Percentiles rank a stretch among this genome's conserved stretches.
These are phyloP conservation scores for Brotula barbata DNA, from an alignment of 2,797 vertebrate species.

Conservation along the genomic window DNA sequence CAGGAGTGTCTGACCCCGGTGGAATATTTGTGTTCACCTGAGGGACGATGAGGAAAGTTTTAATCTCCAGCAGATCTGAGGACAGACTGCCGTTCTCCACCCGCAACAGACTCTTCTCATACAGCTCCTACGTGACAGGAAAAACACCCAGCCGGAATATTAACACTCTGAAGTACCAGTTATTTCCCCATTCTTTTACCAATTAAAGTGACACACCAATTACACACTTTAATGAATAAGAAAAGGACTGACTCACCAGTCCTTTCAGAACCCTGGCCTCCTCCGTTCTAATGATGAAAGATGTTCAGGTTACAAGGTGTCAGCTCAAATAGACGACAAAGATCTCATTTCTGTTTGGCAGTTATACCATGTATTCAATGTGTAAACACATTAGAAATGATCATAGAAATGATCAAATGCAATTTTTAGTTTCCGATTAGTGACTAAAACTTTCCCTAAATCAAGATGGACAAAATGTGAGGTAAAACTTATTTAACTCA, in stretches of 20 bases:
- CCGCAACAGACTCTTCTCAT: slow-evolving; percentile 88
- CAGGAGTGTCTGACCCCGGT: not conserved
- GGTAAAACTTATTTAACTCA: too few relatives aligned
- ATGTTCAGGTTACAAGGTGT: not conserved
- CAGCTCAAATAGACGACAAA: not conserved
- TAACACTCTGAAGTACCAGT: too few relatives aligned
- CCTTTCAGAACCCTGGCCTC: slow-evolving; percentile 89
- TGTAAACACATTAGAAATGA: too few relatives aligned
- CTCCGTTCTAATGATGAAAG: slow-evolving; percentile 82
- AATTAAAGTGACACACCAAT: too few relatives aligned
- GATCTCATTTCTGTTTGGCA: too few relatives aligned
- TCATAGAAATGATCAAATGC: too few relatives aligned
- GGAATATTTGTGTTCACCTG: slow-evolving; percentile 77
- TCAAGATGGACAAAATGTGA: too few relatives aligned
- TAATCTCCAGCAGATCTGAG: slow-evolving; percentile 88
- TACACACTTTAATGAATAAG: not conserved
- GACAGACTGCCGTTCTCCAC: slow-evolving; percentile 84
- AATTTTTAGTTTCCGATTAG: too few relatives aligned
- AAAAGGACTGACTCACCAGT: slow-evolving; percentile 81
- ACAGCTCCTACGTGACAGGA: slow-evolving; percentile 82
- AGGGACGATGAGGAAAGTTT: slow-evolving; percentile 85
- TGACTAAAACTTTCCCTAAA: too few relatives aligned
- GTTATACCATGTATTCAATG: too few relatives aligned
- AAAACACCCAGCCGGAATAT: not conserved
- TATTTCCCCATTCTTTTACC: too few relatives aligned